phyloP scores from a whole-genome alignment of 2,113 vertebrate species.

The Peromyscus californicus region DNA sequence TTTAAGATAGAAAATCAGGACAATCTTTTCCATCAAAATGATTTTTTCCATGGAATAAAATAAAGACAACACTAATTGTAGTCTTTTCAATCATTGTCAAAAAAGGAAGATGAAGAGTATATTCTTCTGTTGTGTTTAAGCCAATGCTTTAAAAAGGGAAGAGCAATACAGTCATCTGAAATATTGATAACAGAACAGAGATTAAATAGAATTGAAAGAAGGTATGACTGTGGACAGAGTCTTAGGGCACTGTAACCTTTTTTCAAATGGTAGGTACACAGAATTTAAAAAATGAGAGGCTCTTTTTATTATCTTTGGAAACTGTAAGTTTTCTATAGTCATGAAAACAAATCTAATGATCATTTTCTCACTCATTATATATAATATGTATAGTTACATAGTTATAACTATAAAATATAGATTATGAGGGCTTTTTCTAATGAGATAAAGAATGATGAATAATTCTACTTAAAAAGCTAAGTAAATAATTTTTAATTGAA shows the following conservation, averaged over 20 bases:
- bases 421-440: not conserved
- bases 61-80: not conserved
- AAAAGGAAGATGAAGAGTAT: not conserved
- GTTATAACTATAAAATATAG: not conserved
- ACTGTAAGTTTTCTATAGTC: not conserved
- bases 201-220: not conserved
- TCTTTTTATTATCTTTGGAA: not conserved
- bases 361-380: not conserved
- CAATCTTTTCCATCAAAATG: not conserved
- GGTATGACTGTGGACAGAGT: not conserved
- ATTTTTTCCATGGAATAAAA: not conserved
- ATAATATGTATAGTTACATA: not conserved
- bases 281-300: not conserved
- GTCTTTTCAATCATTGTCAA: not conserved
- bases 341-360: not conserved
- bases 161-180: not conserved
- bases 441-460: not conserved
- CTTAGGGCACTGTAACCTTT: too few species aligned
- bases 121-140: not conserved
- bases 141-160: not conserved
- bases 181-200: not conserved
- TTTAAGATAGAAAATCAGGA: not conserved
- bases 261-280: not conserved
- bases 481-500: slow-evolving; percentile 2
- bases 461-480: slow-evolving; percentile 28